A percentile compares a stretch with the other conserved stretches of the same genome.
Evolutionary conservation across 2,888 invertebrate species (phyloP).

Genomic region (Caenorhabditis uteleia): DNA sequence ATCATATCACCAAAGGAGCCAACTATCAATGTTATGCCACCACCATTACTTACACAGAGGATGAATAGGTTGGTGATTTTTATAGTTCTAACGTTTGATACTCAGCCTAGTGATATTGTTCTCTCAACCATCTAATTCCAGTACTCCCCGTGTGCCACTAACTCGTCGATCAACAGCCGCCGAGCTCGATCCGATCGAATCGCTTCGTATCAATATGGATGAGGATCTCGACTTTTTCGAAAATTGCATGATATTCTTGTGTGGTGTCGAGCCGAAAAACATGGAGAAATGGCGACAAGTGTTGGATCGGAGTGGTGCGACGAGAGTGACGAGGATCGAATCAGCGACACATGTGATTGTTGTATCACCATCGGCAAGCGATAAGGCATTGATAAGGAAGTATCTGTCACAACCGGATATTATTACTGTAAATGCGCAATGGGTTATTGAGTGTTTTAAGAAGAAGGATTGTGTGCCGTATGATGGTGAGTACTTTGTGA

Average conservation of each 20-base stretch:
- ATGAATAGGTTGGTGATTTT: too few species aligned
- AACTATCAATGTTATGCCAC: too few species aligned
- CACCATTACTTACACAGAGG: too few species aligned
- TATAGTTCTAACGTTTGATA: too few species aligned
- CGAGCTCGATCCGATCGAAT: slow-evolving; percentile 11
- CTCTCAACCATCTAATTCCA: slow-evolving; percentile 1
- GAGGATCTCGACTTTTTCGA: not conserved
- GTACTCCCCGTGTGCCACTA: not conserved
- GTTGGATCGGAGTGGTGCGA: slow-evolving; percentile 43
- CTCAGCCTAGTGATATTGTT: too few species aligned
- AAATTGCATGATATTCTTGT: slow-evolving; percentile 18
- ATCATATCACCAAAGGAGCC: too few species aligned
- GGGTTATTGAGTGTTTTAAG: slow-evolving; percentile 44
- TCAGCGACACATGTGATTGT: slow-evolving; percentile 49
- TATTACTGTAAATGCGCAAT: slow-evolving; percentile 33
- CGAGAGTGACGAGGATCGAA: slow-evolving; percentile 30
- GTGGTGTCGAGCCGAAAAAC: slow-evolving; percentile 8
- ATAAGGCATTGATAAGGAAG: slow-evolving; percentile 12
- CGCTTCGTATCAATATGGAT: not conserved
- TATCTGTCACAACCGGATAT: slow-evolving; percentile 16
- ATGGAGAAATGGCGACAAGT: slow-evolving; percentile 32
- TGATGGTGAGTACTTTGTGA: slow-evolving; percentile 36
- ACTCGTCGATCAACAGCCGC: too few species aligned
- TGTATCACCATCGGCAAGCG: slow-evolving; percentile 9
- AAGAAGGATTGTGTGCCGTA: slow-evolving; percentile 11